Evolutionary conservation across 2,113 vertebrate genomes (phyloP), one percentile per base, ranked within the genome.

Genomic region (Anoplopoma fimbria): DNA sequence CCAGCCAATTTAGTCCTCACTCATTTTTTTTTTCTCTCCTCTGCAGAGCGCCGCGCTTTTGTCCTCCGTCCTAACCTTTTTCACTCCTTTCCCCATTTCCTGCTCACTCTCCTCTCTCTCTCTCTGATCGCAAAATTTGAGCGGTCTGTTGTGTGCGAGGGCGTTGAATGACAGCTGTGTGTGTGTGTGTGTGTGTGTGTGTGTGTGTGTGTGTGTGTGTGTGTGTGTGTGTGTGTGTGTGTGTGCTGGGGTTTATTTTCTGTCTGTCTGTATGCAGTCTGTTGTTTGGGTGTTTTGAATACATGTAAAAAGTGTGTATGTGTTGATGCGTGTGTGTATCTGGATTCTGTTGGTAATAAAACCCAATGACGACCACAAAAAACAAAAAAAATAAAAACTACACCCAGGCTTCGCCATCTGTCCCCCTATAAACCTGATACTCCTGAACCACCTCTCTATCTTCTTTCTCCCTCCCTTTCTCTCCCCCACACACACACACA

Each of bases 21-120:
- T 93, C 90, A 88, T 93, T 91, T 91, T 89, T 93, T 93, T 91
- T 91, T 89, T 93, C 88, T 90, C 86, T 88, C 80, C 83, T 88
- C 85, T 10, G 57, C 81, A 71, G 62, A 79, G 79, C 65, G n/a
- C 69, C 14, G 13, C 4, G 84, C 90, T 93, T 93, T 93, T 92
- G 87, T 93, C 87, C 89, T 88, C 82, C 53, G 0, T 55, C 69
- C 62, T 25, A 51, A 68, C 69, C 76, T 75, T 68, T 42, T 51
- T 63, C 82, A 19, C 71, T 79, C 53, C 19, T 34, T 51, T 51
- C 47, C 19, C 55, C 9, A 25, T 81, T 36, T 49, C 68, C 69
- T 27, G 3, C 63, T 40, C 60, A 34, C 78, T 58, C 14, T 42
- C 47, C 51, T 9, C 33, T 0, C 25, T n/a, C 31, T 0, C 17